A percentile compares a stretch with the other conserved stretches of the same genome.
These are phyloP conservation scores for Micropterix aruncella DNA, from an alignment of 2,888 invertebrate species.

Conservation along the genomic window DNA sequence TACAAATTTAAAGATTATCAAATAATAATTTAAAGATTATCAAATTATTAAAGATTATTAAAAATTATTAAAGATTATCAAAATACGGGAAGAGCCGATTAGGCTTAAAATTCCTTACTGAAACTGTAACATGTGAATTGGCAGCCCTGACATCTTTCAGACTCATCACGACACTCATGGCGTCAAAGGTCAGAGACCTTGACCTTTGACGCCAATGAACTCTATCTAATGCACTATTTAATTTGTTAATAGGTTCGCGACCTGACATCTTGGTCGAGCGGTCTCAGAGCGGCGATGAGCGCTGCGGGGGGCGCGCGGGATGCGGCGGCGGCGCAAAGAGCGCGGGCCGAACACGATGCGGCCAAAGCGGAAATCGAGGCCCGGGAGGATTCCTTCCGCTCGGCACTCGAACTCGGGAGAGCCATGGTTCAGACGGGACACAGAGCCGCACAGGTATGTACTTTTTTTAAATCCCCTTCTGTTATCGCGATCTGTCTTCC, in stretches of 20 bases:
- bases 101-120: too few species aligned
- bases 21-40: too few species aligned
- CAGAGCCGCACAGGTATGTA: constrained; percentile 23
- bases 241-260: constrained; percentile 68
- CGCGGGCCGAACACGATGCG: constrained; percentile 69
- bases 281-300: constrained; percentile 60
- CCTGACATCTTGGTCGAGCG: constrained; percentile 76
- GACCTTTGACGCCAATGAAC: too few species aligned
- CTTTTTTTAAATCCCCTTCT: not conserved
- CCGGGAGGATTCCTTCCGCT: constrained; percentile 64
- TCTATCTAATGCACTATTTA: too few species aligned
- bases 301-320: constrained; percentile 73
- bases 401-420: constrained; percentile 61
- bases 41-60: too few species aligned
- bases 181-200: too few species aligned
- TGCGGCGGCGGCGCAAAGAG: constrained; percentile 69
- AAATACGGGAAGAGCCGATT: too few species aligned
- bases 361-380: constrained; percentile 80
- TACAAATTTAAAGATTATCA: too few species aligned
- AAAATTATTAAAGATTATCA: too few species aligned
- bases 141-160: too few species aligned
- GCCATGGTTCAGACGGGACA: constrained; percentile 77
- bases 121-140: too few species aligned
- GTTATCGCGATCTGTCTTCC: not conserved
- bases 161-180: too few species aligned